A percentile compares a stretch with the other conserved stretches of the same genome.
phyloP scores from a whole-genome alignment of 1,140 invertebrate species.

The Listronotus oregonensis region DNA sequence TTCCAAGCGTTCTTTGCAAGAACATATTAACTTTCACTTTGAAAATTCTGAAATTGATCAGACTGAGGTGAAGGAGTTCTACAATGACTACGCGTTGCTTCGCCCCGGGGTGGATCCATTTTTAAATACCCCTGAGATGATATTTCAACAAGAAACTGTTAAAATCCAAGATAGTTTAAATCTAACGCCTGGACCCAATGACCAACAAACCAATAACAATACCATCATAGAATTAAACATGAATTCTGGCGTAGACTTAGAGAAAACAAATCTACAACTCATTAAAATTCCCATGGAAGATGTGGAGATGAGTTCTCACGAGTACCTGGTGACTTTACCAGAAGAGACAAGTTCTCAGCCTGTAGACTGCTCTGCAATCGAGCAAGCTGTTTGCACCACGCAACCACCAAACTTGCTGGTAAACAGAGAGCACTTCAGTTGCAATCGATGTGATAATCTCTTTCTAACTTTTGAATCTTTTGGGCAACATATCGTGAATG shows the following conservation, averaged over 20 bases:
- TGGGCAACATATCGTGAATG: conserved; percentile 12
- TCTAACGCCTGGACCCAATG: conserved; percentile 1
- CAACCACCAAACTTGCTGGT: conserved; percentile 3
- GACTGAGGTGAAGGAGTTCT: conserved; percentile 15
- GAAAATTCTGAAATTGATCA: conserved; percentile 22
- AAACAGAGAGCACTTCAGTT: conserved; percentile 8
- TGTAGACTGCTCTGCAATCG: background rate
- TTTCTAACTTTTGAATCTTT: conserved; percentile 18
- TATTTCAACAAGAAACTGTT: background rate
- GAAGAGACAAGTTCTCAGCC: background rate
- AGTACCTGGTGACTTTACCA: background rate
- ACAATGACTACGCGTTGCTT: conserved; percentile 22
- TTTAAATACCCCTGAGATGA: background rate
- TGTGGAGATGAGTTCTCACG: background rate
- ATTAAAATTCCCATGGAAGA: background rate
- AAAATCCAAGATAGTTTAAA: background rate
- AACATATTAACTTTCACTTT: conserved; percentile 21
- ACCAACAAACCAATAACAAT: background rate
- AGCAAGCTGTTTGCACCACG: background rate
- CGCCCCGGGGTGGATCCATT: conserved; percentile 22
- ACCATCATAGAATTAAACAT: conserved; percentile 1
- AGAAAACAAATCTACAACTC: background rate
- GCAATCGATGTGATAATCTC: conserved; percentile 9
- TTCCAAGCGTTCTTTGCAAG: conserved; percentile 18
- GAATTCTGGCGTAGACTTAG: background rate